phyloP scores from a whole-genome alignment of 1,140 invertebrate genomes.

The Drosophila fuyamai region DNA sequence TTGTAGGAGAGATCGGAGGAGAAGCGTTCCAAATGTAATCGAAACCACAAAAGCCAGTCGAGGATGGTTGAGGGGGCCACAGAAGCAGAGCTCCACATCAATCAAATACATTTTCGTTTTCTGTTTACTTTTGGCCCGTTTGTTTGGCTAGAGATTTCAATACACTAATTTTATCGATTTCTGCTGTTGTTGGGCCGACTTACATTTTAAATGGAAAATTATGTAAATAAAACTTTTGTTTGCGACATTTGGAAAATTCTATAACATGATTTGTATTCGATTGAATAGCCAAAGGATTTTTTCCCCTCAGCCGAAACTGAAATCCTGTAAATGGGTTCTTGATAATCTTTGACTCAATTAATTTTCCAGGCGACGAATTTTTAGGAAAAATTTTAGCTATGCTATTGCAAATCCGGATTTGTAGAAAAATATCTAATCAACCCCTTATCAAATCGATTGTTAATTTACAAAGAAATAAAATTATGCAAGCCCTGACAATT shows the following conservation, averaged over 20 bases:
- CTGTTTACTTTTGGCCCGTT: slow-evolving; percentile 62
- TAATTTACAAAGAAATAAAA: too few species aligned
- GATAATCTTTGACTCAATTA: slow-evolving; percentile 3
- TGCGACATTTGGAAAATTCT: slow-evolving; percentile 37
- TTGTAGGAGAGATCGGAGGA: not conserved
- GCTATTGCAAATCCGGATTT: too few species aligned
- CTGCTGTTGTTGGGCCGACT: slow-evolving; percentile 40
- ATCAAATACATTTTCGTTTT: slow-evolving; percentile 70
- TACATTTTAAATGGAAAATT: slow-evolving; percentile 72
- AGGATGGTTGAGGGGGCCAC: not conserved
- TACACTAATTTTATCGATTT: slow-evolving; percentile 75
- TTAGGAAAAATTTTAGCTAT: not conserved
- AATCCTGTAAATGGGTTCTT: slow-evolving; percentile 8
- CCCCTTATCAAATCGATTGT: not conserved
- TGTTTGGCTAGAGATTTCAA: slow-evolving; percentile 57
- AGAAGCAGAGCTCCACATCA: slow-evolving; percentile 52
- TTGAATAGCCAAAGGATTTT: slow-evolving; percentile 47
- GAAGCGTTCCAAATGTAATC: slow-evolving; percentile 38
- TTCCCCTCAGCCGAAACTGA: slow-evolving; percentile 10
- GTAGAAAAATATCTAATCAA: not conserved
- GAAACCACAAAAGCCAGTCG: slow-evolving; percentile 41
- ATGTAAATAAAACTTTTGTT: slow-evolving; percentile 75
- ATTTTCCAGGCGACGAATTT: not conserved
- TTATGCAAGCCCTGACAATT: too few species aligned
- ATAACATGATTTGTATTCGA: slow-evolving; percentile 26